phyloP scores from a whole-genome alignment of 2,113 vertebrate species.

The Prionailurus viverrinus region DNA sequence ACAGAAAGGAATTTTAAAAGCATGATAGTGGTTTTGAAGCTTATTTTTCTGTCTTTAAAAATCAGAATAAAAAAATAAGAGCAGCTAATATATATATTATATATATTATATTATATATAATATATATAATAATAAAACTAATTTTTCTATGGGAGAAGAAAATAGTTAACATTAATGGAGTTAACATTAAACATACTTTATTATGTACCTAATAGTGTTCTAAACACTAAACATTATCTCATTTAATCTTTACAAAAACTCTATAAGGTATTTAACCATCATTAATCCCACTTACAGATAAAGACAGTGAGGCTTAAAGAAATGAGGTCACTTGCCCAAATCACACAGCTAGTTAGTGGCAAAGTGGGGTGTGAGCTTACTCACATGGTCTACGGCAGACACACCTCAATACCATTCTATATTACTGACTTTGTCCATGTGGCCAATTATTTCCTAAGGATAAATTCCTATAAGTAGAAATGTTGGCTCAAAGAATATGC shows the following conservation, averaged over 20 bases:
- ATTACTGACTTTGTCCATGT: background rate
- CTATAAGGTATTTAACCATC: background rate
- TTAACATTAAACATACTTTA: background rate
- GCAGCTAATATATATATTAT: background rate
- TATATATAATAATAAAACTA: background rate
- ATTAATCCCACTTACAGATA: background rate
- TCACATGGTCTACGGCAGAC: background rate
- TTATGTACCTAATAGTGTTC: background rate
- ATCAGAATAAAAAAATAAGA: background rate
- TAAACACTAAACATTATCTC: background rate
- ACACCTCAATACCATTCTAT: background rate
- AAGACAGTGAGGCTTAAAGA: background rate
- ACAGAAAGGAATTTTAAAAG: background rate
- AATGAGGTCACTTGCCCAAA: background rate
- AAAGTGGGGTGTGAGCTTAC: background rate
- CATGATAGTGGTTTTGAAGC: background rate
- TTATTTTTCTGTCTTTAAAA: background rate
- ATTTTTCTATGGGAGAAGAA: background rate
- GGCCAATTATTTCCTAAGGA: background rate
- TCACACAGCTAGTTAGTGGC: background rate
- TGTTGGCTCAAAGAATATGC: background rate
- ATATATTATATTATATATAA: background rate
- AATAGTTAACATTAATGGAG: background rate
- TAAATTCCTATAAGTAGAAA: slow-evolving; percentile 11
- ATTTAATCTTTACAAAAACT: background rate